Conservation (phyloP, 2,888 invertebrate genomes). For the Stegophylla sp. region DNA sequence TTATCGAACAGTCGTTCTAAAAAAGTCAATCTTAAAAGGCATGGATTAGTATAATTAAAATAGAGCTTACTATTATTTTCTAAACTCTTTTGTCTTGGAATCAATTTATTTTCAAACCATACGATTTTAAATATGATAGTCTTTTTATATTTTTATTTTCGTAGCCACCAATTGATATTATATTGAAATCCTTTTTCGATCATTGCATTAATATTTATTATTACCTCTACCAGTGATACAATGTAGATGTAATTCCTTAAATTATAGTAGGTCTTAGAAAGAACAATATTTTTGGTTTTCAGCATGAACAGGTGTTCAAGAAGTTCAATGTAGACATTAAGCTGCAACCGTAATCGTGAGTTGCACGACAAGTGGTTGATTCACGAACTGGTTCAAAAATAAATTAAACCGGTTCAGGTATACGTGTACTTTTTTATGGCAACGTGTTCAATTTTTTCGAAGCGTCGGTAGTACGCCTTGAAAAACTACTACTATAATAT, state of each 20-base stretch:
- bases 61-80: neutral
- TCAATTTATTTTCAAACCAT: neutral
- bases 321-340: slow-evolving; percentile 50
- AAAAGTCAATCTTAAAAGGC: too few species aligned
- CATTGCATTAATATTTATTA: neutral
- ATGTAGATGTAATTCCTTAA: neutral
- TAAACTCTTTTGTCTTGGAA: neutral
- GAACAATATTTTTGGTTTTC: slow-evolving; percentile 32
- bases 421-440: slow-evolving; percentile 51
- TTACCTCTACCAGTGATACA: neutral
- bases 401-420: slow-evolving; percentile 53
- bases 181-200: neutral
- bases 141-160: too few species aligned
- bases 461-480: slow-evolving; percentile 44
- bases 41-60: neutral
- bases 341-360: slow-evolving; percentile 42
- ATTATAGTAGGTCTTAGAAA: neutral
- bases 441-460: slow-evolving; percentile 39
- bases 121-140: neutral
- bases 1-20: too few species aligned
- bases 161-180: neutral
- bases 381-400: slow-evolving; percentile 58
- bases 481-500: slow-evolving; percentile 48
- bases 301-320: slow-evolving; percentile 31
- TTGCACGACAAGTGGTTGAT: slow-evolving; percentile 49